Evolutionary conservation across 1,140 invertebrate genomes (phyloP).

Genomic region (Heliconius eleuchia): DNA sequence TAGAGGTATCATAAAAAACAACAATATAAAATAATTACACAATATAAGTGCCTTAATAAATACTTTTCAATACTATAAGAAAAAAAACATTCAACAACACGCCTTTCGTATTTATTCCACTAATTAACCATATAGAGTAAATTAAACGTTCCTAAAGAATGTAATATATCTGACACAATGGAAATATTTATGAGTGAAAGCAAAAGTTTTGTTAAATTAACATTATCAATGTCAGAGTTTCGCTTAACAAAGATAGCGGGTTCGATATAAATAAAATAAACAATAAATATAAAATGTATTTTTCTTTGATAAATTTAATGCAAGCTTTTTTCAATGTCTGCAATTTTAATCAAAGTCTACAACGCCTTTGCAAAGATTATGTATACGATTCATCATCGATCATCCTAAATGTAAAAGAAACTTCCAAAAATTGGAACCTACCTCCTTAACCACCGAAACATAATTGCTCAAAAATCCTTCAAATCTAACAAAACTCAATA

Average conservation of each 20-base stretch:
- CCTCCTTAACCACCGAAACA: too few relatives aligned
- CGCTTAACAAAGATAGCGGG: neutral
- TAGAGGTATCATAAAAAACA: too few relatives aligned
- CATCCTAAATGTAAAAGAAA: too few relatives aligned
- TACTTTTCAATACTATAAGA: too few relatives aligned
- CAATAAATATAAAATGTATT: neutral
- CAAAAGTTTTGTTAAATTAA: neutral
- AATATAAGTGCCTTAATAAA: too few relatives aligned
- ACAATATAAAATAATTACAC: too few relatives aligned
- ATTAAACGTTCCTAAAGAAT: neutral
- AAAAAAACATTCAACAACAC: neutral
- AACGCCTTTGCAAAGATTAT: too few relatives aligned
- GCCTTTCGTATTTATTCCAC: neutral
- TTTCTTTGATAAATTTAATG: neutral
- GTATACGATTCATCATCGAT: too few relatives aligned
- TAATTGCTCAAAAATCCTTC: neutral
- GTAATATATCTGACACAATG: neutral
- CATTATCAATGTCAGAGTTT: too few relatives aligned
- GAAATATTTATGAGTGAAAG: slow-evolving; percentile 10
- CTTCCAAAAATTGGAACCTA: too few relatives aligned
- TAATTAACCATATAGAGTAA: slow-evolving; percentile 7
- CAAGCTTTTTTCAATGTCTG: too few relatives aligned
- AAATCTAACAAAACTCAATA: neutral
- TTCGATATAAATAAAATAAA: neutral
- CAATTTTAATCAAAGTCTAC: too few relatives aligned